phyloP scores from a whole-genome alignment of 1,140 invertebrate genomes.

The Polypedilum pembai region DNA sequence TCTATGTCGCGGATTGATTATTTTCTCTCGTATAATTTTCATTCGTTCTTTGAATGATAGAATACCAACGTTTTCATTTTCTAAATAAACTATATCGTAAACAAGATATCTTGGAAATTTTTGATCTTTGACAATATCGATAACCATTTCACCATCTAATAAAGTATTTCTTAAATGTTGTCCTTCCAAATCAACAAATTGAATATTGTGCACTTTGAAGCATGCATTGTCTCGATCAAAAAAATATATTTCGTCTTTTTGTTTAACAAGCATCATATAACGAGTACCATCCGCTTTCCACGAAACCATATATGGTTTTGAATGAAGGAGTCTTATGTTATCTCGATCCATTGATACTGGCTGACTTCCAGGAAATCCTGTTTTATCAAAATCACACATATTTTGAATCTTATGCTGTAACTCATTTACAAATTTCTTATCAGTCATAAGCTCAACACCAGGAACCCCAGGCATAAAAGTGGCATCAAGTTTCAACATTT shows the following conservation, averaged over 20 bases:
- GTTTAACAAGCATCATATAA: conserved; percentile 95
- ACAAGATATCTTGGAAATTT: conserved; percentile 83
- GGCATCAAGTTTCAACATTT: conserved; percentile 49
- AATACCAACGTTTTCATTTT: conserved; percentile 70
- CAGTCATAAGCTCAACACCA: conserved; percentile 52
- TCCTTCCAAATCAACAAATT: conserved; percentile 53
- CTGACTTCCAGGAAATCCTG: conserved; percentile 91
- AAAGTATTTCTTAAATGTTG: conserved; percentile 72
- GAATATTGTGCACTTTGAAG: conserved; percentile 74
- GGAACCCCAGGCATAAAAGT: conserved; percentile 74
- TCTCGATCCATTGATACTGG: conserved; percentile 90
- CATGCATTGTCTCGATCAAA: conserved; percentile 92
- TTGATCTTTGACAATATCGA: conserved; percentile 69
- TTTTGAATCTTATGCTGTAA: conserved; percentile 70
- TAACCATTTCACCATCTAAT: conserved; percentile 95
- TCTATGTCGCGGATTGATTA: conserved; percentile 57
- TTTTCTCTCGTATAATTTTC: conserved; percentile 65
- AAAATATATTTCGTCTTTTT: conserved; percentile 78
- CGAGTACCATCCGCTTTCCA: conserved; percentile 99
- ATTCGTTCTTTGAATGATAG: conserved; percentile 65
- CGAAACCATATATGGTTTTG: conserved; percentile 88
- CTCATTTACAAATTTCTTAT: conserved; percentile 51
- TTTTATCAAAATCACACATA: conserved; percentile 71
- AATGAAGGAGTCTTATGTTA: conserved; percentile 69
- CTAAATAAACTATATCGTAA: conserved; percentile 89